Conservation (phyloP, 1,140 invertebrate species). For the Megalopta genalis region DNA sequence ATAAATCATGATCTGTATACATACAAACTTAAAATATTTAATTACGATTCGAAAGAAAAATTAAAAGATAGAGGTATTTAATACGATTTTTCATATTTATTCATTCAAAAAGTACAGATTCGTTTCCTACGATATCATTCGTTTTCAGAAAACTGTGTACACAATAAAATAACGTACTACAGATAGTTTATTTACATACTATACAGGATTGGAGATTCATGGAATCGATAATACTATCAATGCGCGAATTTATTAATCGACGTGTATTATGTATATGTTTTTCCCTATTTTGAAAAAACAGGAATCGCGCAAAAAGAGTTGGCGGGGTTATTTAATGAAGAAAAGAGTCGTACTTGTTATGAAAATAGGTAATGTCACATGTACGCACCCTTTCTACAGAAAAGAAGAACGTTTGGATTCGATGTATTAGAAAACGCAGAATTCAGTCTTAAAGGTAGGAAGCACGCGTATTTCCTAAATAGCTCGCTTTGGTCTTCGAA, state of each 20-base stretch:
- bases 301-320: constrained; percentile 23
- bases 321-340: constrained; percentile 1
- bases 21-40: background rate
- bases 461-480: constrained; percentile 48
- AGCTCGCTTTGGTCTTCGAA: constrained; percentile 44
- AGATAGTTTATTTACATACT: constrained; percentile 47
- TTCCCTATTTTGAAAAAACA: constrained; percentile 34
- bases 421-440: constrained; percentile 52
- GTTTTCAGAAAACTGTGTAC: constrained; percentile 33
- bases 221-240: constrained; percentile 49
- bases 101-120: constrained; percentile 38
- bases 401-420: constrained; percentile 34
- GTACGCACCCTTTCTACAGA: constrained; percentile 4
- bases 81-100: constrained; percentile 32
- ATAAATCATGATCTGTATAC: background rate
- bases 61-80: background rate
- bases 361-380: constrained; percentile 14
- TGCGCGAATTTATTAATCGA: constrained; percentile 32
- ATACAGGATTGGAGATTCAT: constrained; percentile 49
- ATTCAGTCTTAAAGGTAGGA: constrained; percentile 57
- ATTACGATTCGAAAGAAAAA: background rate
- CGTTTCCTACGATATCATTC: constrained; percentile 34
- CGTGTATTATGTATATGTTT: constrained; percentile 17
- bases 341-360: constrained; percentile 13
- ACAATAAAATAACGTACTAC: constrained; percentile 35